phyloP scores from a whole-genome alignment of 2,113 vertebrate genomes.

The Suncus etruscus region DNA sequence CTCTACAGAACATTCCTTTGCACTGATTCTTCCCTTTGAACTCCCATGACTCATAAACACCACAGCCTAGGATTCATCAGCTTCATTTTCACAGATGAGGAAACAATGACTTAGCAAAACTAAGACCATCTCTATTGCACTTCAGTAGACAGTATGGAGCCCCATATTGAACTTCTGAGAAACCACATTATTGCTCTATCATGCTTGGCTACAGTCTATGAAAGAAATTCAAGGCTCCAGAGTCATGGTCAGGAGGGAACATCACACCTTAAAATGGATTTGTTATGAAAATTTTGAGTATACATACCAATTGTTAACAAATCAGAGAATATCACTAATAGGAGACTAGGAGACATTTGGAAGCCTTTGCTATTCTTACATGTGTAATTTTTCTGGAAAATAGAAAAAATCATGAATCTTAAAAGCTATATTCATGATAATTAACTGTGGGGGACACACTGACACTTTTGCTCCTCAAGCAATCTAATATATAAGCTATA shows the following conservation, averaged over 20 bases:
- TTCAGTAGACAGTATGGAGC: background rate
- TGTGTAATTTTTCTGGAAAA: background rate
- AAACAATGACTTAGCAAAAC: background rate
- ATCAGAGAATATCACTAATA: background rate
- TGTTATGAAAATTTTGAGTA: background rate
- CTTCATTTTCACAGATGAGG: background rate
- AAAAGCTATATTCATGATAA: background rate
- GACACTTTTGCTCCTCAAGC: background rate
- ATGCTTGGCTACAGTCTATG: background rate
- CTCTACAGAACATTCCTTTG: too few relatives aligned
- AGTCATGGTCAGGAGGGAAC: fast-evolving
- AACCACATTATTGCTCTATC: background rate
- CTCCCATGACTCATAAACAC: background rate
- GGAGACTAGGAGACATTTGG: background rate
- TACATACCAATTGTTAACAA: background rate
- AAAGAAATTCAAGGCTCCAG: background rate
- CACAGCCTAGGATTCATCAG: background rate
- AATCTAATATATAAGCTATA: background rate
- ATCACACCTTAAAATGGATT: background rate
- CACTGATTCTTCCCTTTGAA: background rate
- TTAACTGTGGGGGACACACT: fast-evolving
- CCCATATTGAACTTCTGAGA: background rate
- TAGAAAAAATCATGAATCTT: background rate
- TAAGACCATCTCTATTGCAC: background rate
- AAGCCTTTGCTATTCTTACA: background rate